Evolutionary conservation across 2,113 vertebrate species (phyloP).

Genomic region (Alectura lathami): DNA sequence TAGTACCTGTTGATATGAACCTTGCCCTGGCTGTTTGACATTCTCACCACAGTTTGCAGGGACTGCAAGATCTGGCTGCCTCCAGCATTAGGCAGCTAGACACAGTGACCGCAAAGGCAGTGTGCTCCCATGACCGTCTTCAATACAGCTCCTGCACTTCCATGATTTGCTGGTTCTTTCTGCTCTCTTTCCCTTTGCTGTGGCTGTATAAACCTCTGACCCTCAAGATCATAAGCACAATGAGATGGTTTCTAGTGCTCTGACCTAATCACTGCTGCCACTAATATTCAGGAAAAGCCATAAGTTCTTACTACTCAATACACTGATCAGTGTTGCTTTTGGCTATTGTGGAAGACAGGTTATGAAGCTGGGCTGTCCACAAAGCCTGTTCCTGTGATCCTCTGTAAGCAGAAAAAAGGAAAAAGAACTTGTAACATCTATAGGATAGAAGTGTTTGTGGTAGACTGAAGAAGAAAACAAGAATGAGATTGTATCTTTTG

Average conservation of each 20-base stretch:
- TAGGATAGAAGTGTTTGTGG: not conserved
- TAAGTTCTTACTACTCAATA: not conserved
- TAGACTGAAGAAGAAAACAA: accelerated
- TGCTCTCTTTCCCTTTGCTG: not conserved
- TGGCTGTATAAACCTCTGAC: not conserved
- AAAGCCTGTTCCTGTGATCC: not conserved
- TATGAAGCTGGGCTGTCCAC: not conserved
- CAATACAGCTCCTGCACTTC: not conserved
- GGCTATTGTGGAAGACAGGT: not conserved
- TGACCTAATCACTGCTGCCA: not conserved
- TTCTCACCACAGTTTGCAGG: not conserved
- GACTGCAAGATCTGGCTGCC: not conserved
- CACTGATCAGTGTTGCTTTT: not conserved
- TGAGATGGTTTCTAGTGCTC: not conserved
- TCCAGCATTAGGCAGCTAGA: not conserved
- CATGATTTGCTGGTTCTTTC: not conserved
- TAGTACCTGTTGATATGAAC: not conserved
- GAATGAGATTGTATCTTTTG: not conserved
- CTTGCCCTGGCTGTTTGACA: not conserved
- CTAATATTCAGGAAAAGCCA: not conserved
- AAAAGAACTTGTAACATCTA: not conserved
- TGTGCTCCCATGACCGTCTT: not conserved
- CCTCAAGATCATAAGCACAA: not conserved
- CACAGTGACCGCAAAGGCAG: not conserved
- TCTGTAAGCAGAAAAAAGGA: not conserved